phyloP scores from a whole-genome alignment of 30 jellyfish, hydroid and myxozoan species.

The Mastigias papua region DNA sequence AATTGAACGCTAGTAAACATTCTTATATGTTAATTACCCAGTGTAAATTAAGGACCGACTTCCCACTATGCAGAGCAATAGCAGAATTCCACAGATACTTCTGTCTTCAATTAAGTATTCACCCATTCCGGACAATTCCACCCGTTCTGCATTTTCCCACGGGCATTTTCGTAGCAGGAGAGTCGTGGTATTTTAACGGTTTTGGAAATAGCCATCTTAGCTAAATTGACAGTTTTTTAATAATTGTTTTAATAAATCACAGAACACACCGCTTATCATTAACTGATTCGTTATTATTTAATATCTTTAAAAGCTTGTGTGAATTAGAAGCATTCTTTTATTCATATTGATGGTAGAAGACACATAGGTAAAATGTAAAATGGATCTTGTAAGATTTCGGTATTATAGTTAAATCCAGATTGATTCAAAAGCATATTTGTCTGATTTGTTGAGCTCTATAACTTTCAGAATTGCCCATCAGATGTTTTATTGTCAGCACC shows the following conservation, averaged over 20 bases:
- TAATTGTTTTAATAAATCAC: neutral
- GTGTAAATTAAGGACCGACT: too few species aligned
- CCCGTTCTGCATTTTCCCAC: neutral
- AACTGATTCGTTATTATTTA: neutral
- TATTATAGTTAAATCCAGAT: too few species aligned
- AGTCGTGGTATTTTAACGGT: neutral
- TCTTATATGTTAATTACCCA: too few species aligned
- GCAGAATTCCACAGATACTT: neutral
- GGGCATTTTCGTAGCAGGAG: neutral
- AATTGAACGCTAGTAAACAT: too few species aligned
- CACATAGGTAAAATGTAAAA: neutral
- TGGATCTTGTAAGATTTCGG: neutral
- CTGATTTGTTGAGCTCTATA: too few species aligned
- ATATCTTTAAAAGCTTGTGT: neutral
- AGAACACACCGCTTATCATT: constrained; percentile 1
- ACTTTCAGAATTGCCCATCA: too few species aligned
- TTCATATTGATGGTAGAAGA: neutral
- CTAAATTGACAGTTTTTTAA: neutral
- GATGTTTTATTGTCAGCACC: too few species aligned
- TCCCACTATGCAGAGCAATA: neutral
- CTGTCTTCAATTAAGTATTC: neutral
- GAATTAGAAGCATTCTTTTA: neutral
- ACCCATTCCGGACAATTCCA: neutral
- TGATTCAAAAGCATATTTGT: too few species aligned
- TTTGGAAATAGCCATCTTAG: neutral